Evolutionary conservation across 2,888 invertebrate genomes (phyloP), one percentile per base, ranked within the genome.

Genomic region (Lacanobia wlatinum): DNA sequence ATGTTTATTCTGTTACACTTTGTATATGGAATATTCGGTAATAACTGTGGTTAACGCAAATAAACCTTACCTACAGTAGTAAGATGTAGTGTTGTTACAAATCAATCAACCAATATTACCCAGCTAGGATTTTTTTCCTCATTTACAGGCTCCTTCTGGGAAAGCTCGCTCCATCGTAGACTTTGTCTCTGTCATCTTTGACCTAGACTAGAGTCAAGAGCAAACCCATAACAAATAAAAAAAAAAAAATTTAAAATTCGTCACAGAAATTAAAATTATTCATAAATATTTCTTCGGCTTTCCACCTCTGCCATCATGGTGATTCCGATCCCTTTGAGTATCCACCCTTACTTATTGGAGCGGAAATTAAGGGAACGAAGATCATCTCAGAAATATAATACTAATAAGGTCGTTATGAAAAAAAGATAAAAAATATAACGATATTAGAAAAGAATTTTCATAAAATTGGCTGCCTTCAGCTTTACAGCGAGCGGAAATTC

Each of bases 321-420:
- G 50, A 55, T 38, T 40, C 1, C n/a, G 3, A 52, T 28, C 21
- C 63, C 61, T 80, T 76, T 78, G 61, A 62, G 21, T 46, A 48
- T 28, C 38, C 12, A 28, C 70, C 34, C 28, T 53, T 40, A 63
- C 4, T 66, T 70, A 66, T 63, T 81, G 38, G 23, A 66, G 70
- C 70, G 81, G 76, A 81, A 80, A 76, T 81, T 62, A 63, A 50
- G 28, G 53, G 53, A 68, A 55, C 23, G 50, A 46, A 50, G 53
- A 63, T 76, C 23, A 70, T 66, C 62, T 64, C 18, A 40, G 40
- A 62, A 53, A 69, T 76, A 69, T 60, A 40, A 79, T 55, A 69
- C 50, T 75, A 65, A 62, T 80, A 75, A 65, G 50, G 63, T 21
- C 43, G 16, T 38, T 66, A 50, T 53, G n/a, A 71, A 52, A 65